phyloP scores from a whole-genome alignment of 2,888 invertebrate species.

The Globia sparganii region DNA sequence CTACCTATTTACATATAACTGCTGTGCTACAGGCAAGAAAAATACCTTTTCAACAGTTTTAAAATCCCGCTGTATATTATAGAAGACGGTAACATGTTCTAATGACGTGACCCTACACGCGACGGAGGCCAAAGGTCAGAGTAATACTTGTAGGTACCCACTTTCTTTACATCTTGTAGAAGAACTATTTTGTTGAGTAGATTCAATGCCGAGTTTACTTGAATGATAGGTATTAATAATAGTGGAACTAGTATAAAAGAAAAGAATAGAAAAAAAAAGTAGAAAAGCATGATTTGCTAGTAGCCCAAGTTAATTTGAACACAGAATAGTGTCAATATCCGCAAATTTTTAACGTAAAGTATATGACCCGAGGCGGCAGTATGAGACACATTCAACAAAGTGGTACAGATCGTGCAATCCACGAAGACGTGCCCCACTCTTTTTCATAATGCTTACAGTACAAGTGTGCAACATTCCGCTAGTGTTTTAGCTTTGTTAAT shows the following conservation, averaged over 20 bases:
- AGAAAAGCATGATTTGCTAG: too few relatives aligned
- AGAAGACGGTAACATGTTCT: constrained; percentile 44
- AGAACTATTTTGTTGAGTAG: background rate
- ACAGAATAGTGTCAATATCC: background rate
- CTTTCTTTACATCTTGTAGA: constrained; percentile 23
- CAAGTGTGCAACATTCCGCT: too few relatives aligned
- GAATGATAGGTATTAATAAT: background rate
- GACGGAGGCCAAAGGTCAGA: constrained; percentile 56
- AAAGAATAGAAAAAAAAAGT: too few relatives aligned
- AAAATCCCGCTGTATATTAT: constrained; percentile 45
- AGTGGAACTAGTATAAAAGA: too few relatives aligned
- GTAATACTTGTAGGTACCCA: constrained; percentile 11
- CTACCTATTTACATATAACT: background rate
- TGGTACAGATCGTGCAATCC: too few relatives aligned
- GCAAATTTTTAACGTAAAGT: background rate
- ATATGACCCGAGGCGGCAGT: background rate
- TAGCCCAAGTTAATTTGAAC: too few relatives aligned
- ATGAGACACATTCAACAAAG: background rate
- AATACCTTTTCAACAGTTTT: background rate
- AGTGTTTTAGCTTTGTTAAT: too few relatives aligned
- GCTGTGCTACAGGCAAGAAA: background rate
- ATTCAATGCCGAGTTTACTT: background rate
- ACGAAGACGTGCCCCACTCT: too few relatives aligned
- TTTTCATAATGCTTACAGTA: too few relatives aligned
- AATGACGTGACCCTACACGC: constrained; percentile 50